Percentiles rank a stretch among this genome's conserved stretches.
phyloP scores from a whole-genome alignment of 37 sponge, comb jelly and placozoan species.

The Aplysina aerophoba region DNA sequence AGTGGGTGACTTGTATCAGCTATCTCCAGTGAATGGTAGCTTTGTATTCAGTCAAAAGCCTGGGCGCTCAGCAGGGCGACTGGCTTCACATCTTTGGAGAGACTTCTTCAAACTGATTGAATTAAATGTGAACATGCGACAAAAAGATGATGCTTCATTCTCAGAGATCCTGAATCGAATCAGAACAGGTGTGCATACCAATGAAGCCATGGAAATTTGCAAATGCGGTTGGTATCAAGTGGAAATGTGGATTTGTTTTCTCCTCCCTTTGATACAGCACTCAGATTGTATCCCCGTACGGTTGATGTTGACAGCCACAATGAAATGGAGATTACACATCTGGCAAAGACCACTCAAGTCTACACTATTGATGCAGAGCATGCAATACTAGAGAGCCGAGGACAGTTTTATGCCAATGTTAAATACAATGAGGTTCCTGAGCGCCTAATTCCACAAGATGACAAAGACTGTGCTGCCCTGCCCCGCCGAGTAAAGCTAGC shows the following conservation, averaged over 20 bases:
- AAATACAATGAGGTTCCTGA: background rate
- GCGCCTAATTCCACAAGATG: background rate
- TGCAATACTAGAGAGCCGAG: background rate
- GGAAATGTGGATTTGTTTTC: background rate
- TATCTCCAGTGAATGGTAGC: conserved; percentile 1
- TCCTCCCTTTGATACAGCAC: background rate
- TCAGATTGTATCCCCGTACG: background rate
- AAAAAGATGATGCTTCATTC: background rate
- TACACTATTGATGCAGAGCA: background rate
- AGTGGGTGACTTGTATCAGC: background rate
- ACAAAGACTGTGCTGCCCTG: conserved; percentile 31
- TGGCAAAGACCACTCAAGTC: background rate
- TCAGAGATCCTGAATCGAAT: conserved; percentile 2
- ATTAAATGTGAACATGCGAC: background rate
- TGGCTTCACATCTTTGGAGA: background rate
- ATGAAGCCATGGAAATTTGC: background rate
- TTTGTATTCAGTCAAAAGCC: background rate
- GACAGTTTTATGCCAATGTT: background rate
- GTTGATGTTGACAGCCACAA: background rate
- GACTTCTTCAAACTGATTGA: background rate
- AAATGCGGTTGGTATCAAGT: background rate
- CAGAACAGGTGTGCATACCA: background rate
- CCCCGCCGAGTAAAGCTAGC: conserved; percentile 11
- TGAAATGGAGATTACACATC: background rate
- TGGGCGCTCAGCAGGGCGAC: background rate